Conservation (phyloP, 2,888 invertebrate species). For the Euphydryas editha region DNA sequence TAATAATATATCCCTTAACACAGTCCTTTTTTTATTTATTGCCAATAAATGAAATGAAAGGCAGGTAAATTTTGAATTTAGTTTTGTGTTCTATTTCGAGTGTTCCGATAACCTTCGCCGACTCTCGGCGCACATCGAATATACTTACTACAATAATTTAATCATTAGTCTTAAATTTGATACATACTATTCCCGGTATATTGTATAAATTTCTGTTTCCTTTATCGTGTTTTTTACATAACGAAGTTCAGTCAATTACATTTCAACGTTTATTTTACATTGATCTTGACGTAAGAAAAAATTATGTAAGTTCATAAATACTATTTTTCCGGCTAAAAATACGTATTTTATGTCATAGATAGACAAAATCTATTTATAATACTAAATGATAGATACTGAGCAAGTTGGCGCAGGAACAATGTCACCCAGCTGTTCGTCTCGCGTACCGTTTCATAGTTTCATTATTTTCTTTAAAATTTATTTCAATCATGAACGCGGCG, state of each 20-base stretch:
- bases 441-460: constrained; percentile 26
- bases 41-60: background rate
- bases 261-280: background rate
- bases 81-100: constrained; percentile 33
- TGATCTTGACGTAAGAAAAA: background rate
- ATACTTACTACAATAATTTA: constrained; percentile 34
- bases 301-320: background rate
- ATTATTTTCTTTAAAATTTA: constrained; percentile 24
- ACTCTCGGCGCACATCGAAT: constrained; percentile 31
- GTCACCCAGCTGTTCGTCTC: constrained; percentile 33
- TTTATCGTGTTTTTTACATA: background rate
- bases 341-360: constrained; percentile 26
- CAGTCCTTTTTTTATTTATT: background rate
- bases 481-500: constrained; percentile 30
- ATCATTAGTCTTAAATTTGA: constrained; percentile 26
- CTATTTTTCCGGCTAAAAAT: constrained; percentile 1
- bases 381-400: constrained; percentile 31
- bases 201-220: background rate
- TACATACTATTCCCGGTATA: background rate
- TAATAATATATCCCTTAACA: background rate
- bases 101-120: constrained; percentile 30
- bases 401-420: constrained; percentile 44
- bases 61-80: constrained; percentile 17
- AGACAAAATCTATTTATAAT: constrained; percentile 41
- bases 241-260: background rate